Conservation (phyloP, 2,888 invertebrate species). For the Dendrolimus pini region DNA sequence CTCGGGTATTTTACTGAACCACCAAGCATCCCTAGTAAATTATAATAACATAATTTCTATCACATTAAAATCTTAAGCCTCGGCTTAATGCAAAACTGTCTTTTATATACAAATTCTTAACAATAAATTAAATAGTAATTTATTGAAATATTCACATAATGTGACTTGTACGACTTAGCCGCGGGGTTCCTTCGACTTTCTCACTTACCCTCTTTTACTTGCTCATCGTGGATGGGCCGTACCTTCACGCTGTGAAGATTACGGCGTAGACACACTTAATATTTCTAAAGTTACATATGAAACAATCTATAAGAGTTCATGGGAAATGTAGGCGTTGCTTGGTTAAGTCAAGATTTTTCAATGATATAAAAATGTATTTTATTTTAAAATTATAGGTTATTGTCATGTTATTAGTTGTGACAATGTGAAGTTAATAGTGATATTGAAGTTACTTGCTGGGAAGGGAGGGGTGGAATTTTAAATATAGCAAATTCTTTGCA, state of each 20-base stretch:
- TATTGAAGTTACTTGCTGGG: neutral
- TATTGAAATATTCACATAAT: conserved; percentile 27
- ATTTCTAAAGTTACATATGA: conserved; percentile 20
- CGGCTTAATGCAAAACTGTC: neutral
- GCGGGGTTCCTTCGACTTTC: conserved; percentile 35
- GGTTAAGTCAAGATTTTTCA: conserved; percentile 4
- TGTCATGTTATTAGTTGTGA: conserved; percentile 7
- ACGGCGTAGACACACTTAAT: conserved; percentile 14
- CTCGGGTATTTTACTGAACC: too few species aligned
- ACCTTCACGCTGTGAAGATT: conserved; percentile 52
- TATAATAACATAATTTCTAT: too few species aligned
- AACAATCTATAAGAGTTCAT: conserved; percentile 25
- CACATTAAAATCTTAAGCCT: too few species aligned
- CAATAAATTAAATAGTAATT: conserved; percentile 56
- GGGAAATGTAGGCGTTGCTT: conserved; percentile 32
- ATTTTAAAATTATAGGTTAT: conserved; percentile 14
- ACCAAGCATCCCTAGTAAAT: too few species aligned
- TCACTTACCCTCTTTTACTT: conserved; percentile 10
- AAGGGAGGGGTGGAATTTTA: neutral
- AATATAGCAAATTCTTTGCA: neutral
- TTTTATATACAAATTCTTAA: conserved; percentile 20
- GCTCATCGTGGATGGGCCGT: conserved; percentile 21
- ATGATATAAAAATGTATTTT: conserved; percentile 9
- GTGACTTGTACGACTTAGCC: conserved; percentile 22
- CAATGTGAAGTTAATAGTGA: conserved; percentile 10